Evolutionary conservation across 2,113 vertebrate genomes (phyloP).

Genomic region (Condylura cristata): DNA sequence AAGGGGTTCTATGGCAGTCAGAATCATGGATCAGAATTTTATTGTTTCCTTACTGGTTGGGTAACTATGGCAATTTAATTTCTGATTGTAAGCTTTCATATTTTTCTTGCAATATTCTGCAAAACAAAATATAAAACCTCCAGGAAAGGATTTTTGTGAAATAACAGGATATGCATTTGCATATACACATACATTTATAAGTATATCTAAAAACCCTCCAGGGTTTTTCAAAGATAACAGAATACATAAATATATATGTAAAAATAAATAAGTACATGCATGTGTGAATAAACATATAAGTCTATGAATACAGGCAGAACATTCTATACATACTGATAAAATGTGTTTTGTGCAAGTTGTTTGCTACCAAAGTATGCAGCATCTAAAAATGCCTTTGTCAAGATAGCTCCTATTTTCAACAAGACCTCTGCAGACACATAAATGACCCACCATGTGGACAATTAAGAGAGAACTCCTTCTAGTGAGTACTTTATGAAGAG

Average conservation of each 20-base stretch:
- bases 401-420: not conserved
- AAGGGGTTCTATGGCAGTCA: not conserved
- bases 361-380: not conserved
- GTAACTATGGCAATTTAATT: not conserved
- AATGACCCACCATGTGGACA: not conserved
- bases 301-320: not conserved
- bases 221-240: not conserved
- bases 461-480: not conserved
- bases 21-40: not conserved
- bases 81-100: not conserved
- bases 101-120: not conserved
- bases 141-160: not conserved
- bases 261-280: not conserved
- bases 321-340: not conserved
- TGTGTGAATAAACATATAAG: not conserved
- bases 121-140: not conserved
- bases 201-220: not conserved
- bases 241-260: not conserved
- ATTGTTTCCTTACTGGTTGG: not conserved
- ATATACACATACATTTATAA: not conserved
- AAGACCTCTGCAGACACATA: not conserved
- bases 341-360: not conserved
- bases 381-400: not conserved
- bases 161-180: not conserved
- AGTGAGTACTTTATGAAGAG: not conserved